Evolutionary conservation across 2,797 vertebrate genomes (phyloP), one percentile per base, ranked within the genome.

Genomic region (Pogonophryne albipinna): DNA sequence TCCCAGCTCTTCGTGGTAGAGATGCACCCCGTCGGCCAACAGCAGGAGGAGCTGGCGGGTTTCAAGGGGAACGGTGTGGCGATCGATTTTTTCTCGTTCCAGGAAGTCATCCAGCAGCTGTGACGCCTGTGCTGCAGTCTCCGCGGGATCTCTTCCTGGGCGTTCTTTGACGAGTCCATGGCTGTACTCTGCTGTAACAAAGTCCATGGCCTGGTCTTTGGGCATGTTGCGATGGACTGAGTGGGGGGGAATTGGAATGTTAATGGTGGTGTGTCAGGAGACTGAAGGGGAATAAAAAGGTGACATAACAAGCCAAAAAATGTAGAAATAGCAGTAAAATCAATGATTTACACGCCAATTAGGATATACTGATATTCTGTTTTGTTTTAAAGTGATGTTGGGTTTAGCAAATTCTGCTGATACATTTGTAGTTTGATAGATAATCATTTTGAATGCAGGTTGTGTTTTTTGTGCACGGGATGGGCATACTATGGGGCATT

Each of bases 161-260:
- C 88, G 72, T 86, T 72, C 78, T 87, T 92, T 91, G 49, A 59
- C 45, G 0, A 87, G 90, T 19, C 90, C 65, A 4, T 82, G 95
- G 69, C 90, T 85, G 74, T 93, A 92, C 88, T 95, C 94, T 6
- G 90, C 85, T 58, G 83, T 85, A 65, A 93, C 60, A 52, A 96
- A 91, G 84, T 94, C 88, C 94, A 95, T 79, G 20, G 94, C 95
- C 80, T 95, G 95, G 77, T 97, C 95, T 91, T 95, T 94, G 78
- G 95, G 93, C 95, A 95, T 89, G 76, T 95, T 95, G 76, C 86
- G 88, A 82, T 95, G 93, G 84, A 95, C 95, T 94, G 84, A 12
- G 6, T 7, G 42, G 78, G n/a, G 12, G 85, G 27, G 90, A 83
- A 76, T 56, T 57, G 55, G 27, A 81, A 47, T 10, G 47, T 92